Percentiles rank a stretch among this genome's conserved stretches.
Conservation (phyloP, 2,113 vertebrate species). For the cattle (Bos taurus) region DNA sequence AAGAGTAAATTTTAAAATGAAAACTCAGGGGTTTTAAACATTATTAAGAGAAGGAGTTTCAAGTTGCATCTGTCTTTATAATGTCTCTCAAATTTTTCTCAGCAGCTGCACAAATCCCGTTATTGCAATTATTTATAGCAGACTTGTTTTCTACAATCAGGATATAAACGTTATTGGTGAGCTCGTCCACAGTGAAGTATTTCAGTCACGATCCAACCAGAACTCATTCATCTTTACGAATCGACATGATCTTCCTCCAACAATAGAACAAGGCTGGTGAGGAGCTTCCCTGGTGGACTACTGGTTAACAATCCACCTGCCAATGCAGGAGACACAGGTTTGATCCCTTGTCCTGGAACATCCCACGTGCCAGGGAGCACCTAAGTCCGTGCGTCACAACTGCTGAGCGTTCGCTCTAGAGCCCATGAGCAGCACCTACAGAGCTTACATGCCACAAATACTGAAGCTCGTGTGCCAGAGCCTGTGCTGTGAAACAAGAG, state of each 20-base stretch:
- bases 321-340: neutral
- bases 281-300: neutral
- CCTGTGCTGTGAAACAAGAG: neutral
- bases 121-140: neutral
- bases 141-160: neutral
- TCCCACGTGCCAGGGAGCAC: neutral
- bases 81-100: neutral
- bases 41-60: neutral
- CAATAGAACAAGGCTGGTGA: neutral
- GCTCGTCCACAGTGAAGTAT: neutral
- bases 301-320: neutral
- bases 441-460: accelerated
- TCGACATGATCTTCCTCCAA: neutral
- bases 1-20: neutral
- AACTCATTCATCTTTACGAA: neutral
- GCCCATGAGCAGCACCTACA: accelerated
- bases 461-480: neutral
- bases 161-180: neutral
- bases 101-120: neutral
- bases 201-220: neutral
- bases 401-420: accelerated
- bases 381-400: accelerated
- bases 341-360: neutral
- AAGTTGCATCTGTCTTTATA: neutral
- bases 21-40: neutral